Percentiles rank a stretch among this genome's conserved stretches.
Conservation (phyloP, 1,140 invertebrate species). For the Dolichoris vasculosae region DNA sequence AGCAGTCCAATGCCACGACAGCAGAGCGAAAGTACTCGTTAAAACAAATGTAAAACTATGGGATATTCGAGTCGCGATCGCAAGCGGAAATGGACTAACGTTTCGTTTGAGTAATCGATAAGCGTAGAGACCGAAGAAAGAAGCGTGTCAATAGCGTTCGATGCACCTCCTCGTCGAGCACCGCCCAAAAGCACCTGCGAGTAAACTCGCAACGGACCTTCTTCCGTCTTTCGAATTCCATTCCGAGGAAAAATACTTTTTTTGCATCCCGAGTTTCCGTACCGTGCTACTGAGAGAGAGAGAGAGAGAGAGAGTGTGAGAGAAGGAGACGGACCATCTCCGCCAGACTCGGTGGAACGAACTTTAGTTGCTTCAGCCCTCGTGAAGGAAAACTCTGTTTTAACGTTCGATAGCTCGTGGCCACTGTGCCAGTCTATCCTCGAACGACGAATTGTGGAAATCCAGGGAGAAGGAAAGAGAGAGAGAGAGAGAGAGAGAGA, state of each 20-base stretch:
- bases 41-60: too few relatives aligned
- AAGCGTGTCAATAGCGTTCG: background rate
- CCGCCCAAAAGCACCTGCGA: background rate
- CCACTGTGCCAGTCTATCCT: background rate
- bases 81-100: background rate
- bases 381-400: constrained; percentile 28
- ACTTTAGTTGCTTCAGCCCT: background rate
- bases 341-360: background rate
- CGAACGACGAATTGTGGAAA: background rate
- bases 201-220: background rate
- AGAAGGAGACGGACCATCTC: background rate
- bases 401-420: background rate
- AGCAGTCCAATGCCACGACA: background rate
- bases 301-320: background rate
- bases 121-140: background rate
- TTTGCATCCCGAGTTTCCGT: too few relatives aligned
- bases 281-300: background rate
- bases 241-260: too few relatives aligned
- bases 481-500: too few relatives aligned
- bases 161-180: background rate
- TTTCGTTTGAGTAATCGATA: background rate
- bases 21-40: background rate
- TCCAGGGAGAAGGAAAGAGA: background rate
- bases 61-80: background rate
- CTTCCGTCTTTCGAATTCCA: too few relatives aligned